phyloP scores from a whole-genome alignment of 2,797 vertebrate species.

The Argya squamiceps region DNA sequence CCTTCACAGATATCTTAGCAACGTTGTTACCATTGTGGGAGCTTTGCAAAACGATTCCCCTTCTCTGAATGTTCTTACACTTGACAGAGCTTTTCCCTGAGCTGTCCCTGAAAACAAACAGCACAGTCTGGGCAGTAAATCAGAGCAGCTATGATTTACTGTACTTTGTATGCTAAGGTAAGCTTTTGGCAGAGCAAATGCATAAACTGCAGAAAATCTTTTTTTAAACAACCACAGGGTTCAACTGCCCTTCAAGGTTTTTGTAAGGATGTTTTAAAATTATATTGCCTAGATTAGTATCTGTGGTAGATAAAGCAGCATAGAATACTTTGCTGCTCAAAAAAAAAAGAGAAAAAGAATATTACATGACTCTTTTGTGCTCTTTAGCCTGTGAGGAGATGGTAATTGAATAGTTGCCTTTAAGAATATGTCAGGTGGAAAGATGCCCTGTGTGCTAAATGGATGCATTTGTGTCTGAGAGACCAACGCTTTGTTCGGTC shows the following conservation, averaged over 20 bases:
- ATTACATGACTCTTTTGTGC: slow-evolving; percentile 47
- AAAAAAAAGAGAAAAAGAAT: neutral
- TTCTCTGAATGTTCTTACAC: neutral
- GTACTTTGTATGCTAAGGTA: slow-evolving; percentile 68
- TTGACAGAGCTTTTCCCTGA: slow-evolving; percentile 23
- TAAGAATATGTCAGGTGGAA: slow-evolving; percentile 75
- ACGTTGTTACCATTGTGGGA: neutral
- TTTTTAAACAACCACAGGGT: slow-evolving; percentile 52
- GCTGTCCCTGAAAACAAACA: slow-evolving; percentile 52
- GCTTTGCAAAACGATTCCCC: neutral
- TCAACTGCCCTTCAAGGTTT: slow-evolving; percentile 63
- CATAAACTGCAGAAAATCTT: slow-evolving; percentile 65
- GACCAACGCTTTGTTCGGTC: slow-evolving; percentile 69
- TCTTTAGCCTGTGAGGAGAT: slow-evolving; percentile 38
- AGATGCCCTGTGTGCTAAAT: slow-evolving; percentile 76
- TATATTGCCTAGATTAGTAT: slow-evolving; percentile 69
- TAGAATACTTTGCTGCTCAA: slow-evolving; percentile 32
- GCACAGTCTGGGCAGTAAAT: slow-evolving; percentile 54
- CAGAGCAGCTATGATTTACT: slow-evolving; percentile 64
- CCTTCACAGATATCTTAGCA: neutral
- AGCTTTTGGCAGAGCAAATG: slow-evolving; percentile 72
- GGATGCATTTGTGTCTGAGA: slow-evolving; percentile 53
- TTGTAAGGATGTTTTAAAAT: slow-evolving; percentile 62
- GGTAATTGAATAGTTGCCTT: slow-evolving; percentile 75
- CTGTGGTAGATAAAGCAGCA: slow-evolving; percentile 61